phyloP scores from a whole-genome alignment of 1,140 invertebrate species.

The Eueides isabella region DNA sequence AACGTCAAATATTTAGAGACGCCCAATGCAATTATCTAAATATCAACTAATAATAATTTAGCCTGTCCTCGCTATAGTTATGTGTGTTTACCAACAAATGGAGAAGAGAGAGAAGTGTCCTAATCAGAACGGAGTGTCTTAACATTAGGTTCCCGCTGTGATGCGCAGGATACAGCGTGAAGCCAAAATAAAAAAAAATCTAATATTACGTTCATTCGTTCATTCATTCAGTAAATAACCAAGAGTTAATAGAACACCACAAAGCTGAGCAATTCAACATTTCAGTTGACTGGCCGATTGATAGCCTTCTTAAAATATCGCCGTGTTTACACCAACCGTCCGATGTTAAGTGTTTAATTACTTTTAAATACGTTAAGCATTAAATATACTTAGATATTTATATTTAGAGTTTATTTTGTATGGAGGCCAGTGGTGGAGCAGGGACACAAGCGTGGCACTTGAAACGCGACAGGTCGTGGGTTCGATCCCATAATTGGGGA shows the following conservation, averaged over 20 bases:
- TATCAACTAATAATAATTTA: too few species aligned
- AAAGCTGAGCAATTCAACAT: slow-evolving; percentile 52
- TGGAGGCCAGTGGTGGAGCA: background rate
- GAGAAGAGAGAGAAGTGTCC: too few species aligned
- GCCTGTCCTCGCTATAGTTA: too few species aligned
- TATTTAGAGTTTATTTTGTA: background rate
- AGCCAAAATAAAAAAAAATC: too few species aligned
- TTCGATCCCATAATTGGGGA: background rate
- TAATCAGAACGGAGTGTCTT: too few species aligned
- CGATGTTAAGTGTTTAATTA: slow-evolving; percentile 59
- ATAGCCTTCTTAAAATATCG: slow-evolving; percentile 63
- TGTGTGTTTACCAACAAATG: too few species aligned
- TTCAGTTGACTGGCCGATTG: slow-evolving; percentile 65
- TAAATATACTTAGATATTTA: background rate
- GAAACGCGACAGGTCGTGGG: background rate
- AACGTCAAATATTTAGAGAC: too few species aligned
- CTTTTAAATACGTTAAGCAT: slow-evolving; percentile 17
- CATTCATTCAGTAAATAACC: background rate
- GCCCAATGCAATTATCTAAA: too few species aligned
- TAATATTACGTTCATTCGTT: too few species aligned
- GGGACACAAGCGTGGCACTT: background rate
- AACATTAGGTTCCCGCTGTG: too few species aligned
- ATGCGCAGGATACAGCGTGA: too few species aligned
- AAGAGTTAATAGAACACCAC: slow-evolving; percentile 42
- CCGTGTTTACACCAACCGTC: slow-evolving; percentile 54